Percentiles rank a stretch among this genome's conserved stretches.
Evolutionary conservation across 2,113 vertebrate genomes (phyloP).

Genomic region (Cygnus atratus): DNA sequence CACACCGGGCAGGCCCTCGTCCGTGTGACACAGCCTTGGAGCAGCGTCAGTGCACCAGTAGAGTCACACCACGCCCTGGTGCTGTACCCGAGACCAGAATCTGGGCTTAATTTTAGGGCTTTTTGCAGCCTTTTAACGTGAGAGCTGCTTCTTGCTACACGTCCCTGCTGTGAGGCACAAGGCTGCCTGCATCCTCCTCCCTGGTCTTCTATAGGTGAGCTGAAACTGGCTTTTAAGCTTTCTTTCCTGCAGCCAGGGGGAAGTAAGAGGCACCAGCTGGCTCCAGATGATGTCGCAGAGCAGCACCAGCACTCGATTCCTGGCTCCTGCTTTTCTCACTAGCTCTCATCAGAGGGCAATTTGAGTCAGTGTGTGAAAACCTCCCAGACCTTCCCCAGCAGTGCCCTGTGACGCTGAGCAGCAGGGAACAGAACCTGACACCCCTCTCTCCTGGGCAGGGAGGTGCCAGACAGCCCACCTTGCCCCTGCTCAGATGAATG

Average conservation of each 20-base stretch:
- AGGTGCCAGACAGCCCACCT: conserved; percentile 20
- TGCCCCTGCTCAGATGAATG: conserved; percentile 9
- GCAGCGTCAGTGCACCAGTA: not conserved
- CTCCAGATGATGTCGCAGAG: not conserved
- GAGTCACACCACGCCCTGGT: not conserved
- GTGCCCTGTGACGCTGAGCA: not conserved
- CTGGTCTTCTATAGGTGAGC: not conserved
- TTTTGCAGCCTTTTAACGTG: not conserved
- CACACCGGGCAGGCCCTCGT: not conserved
- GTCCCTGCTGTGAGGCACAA: not conserved
- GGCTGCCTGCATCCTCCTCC: not conserved
- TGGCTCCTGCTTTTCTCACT: not conserved
- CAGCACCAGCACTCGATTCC: not conserved
- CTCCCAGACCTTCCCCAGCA: not conserved
- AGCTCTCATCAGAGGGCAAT: not conserved
- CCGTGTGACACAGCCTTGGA: not conserved
- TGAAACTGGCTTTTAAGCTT: not conserved
- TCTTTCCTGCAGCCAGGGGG: not conserved
- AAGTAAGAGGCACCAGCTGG: not conserved
- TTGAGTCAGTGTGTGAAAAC: not conserved
- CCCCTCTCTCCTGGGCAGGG: not conserved
- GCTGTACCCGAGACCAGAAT: not conserved
- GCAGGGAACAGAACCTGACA: not conserved
- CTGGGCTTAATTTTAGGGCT: not conserved
- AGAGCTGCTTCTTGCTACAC: not conserved